These are phyloP conservation scores for Cephus spinipes DNA, from an alignment of 2,888 invertebrate genomes.

Conservation along the genomic window DNA sequence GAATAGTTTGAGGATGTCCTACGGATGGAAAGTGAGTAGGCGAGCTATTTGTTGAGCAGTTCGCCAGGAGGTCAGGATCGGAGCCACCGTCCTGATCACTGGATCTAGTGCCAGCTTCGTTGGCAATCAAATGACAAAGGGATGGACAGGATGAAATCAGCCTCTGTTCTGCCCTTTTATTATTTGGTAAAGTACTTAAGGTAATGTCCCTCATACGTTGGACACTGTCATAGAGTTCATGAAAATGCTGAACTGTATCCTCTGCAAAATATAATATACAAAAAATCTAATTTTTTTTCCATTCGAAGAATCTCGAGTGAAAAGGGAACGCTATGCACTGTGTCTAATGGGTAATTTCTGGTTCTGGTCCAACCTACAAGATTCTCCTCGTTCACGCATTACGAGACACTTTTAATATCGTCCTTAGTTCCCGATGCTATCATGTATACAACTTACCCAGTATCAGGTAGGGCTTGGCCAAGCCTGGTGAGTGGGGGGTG, in stretches of 20 bases:
- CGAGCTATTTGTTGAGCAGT: slow-evolving; percentile 68
- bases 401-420: no score
- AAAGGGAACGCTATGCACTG: no score
- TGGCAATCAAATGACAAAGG: slow-evolving; percentile 62
- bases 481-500: slow-evolving; percentile 87
- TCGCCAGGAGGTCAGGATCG: slow-evolving; percentile 68
- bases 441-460: slow-evolving; percentile 63
- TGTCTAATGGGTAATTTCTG: no score
- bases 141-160: slow-evolving; percentile 83
- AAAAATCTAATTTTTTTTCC: background rate
- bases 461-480: slow-evolving; percentile 75
- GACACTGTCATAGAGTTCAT: slow-evolving; percentile 80
- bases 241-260: slow-evolving; percentile 81
- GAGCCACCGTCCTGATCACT: slow-evolving; percentile 68
- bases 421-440: background rate
- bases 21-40: slow-evolving; percentile 65
- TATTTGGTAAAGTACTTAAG: slow-evolving; percentile 56
- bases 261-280: slow-evolving; percentile 66
- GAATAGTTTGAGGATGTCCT: slow-evolving; percentile 65
- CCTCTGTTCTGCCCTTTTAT: slow-evolving; percentile 60
- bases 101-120: slow-evolving; percentile 58
- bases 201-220: slow-evolving; percentile 81
- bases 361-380: no score
- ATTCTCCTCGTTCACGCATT: no score
- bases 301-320: no score